phyloP scores from a whole-genome alignment of 2,113 vertebrate genomes.

The Platichthys stellatus region DNA sequence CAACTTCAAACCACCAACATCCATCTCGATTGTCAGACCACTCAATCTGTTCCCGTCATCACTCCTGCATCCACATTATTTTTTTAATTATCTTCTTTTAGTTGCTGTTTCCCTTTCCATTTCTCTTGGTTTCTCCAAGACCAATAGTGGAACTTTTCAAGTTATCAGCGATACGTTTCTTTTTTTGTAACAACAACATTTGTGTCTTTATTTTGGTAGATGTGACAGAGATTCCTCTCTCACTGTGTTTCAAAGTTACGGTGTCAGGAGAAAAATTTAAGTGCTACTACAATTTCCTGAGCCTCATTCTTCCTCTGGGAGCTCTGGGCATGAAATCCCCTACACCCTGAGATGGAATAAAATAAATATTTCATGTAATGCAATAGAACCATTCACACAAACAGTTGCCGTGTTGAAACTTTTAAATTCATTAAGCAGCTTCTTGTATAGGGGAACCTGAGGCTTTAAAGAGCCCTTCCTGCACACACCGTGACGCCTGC shows the following conservation, averaged over 20 bases:
- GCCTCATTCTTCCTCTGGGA: conserved; percentile 18
- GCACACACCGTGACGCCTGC: not conserved
- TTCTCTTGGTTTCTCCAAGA: not conserved
- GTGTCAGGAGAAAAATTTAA: conserved; percentile 44
- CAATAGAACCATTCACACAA: conserved; percentile 29
- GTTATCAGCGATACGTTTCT: not conserved
- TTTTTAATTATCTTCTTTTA: not conserved
- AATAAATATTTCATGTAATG: conserved; percentile 51
- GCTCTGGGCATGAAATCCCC: conserved; percentile 44
- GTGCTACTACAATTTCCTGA: conserved; percentile 30
- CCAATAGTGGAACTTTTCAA: not conserved
- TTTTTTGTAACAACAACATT: not conserved
- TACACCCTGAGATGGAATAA: conserved; percentile 29
- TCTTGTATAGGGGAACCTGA: not conserved
- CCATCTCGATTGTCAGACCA: too few species aligned
- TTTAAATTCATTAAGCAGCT: conserved; percentile 14
- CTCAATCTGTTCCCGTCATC: not conserved
- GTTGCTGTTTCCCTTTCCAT: not conserved
- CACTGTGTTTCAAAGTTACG: conserved; percentile 1
- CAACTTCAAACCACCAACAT: not conserved
- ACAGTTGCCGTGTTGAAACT: conserved; percentile 18
- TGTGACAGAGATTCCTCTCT: not conserved
- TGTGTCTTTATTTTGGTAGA: not conserved
- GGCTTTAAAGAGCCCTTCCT: conserved; percentile 1
- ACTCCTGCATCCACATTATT: not conserved